Base-by-base conservation (phyloP, 2,113 vertebrate species). In the Mus spicilegus region DNA sequence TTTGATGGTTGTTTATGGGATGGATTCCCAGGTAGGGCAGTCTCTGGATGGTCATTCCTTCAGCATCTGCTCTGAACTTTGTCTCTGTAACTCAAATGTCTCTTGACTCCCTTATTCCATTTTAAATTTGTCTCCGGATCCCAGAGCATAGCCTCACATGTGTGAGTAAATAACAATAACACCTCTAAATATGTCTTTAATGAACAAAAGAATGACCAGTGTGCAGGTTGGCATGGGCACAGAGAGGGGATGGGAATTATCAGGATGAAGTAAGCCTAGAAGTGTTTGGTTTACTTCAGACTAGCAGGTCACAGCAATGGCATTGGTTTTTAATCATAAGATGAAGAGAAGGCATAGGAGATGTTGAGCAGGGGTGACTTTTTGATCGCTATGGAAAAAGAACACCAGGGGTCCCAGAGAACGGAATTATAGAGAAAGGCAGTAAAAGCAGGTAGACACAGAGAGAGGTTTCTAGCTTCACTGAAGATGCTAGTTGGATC, bases 201-300 rank as follows among this genome's bases (percentile, higher is more conserved):
- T n/a, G 46, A 46, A 3, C 1, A n/a, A 70, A 3, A 1, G n/a
- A 11, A 16, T 10, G 51, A 14, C 0, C 1, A 42, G 10, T 4
- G 5, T 6, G 6, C 17, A 67, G 39, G 7, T 6, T 0, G 3
- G 5, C 6, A 0, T 1, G 7, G 56, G 17, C 1, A 14, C 10
- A 78, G 26, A 42, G 3, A 16, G 30, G 14, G 24, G 7, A 24
- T 26, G 0, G 1, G 20, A 26, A 56, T 11, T 33, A 5, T 5
- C 10, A 17, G 13, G 30, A 6, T 12, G 30, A 13, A 8, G 39
- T 75, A 16, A 10, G 9, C 28, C 5, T 2, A 28, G 39, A 22
- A 14, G 39, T 16, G 3, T 54, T 16, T 33, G 1, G 58, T 4
- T 22, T 13, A 16, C 8, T 46, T 46, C 20, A 24, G 42, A 36